These are phyloP conservation scores for Noctua janthina DNA, from an alignment of 2,888 invertebrate genomes.

Conservation along the genomic window DNA sequence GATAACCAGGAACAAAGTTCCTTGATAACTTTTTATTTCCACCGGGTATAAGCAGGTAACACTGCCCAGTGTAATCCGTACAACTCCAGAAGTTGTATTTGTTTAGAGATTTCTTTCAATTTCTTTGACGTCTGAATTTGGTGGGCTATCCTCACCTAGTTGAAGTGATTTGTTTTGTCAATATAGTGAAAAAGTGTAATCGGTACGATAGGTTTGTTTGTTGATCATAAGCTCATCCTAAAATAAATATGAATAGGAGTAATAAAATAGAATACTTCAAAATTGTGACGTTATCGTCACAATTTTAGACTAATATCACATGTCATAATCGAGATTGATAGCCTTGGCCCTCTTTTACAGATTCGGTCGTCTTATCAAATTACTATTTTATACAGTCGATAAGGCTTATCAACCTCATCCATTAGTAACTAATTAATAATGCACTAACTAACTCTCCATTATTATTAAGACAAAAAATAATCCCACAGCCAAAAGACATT, in stretches of 20 bases:
- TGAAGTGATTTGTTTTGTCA: slow-evolving; percentile 46
- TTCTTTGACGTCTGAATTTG: slow-evolving; percentile 46
- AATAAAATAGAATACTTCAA: neutral
- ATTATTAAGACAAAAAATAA: slow-evolving; percentile 40
- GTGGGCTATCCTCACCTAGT: slow-evolving; percentile 32
- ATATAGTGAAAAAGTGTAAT: slow-evolving; percentile 39
- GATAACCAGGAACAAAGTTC: slow-evolving; percentile 88
- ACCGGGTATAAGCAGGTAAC: slow-evolving; percentile 80
- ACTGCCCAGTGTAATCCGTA: slow-evolving; percentile 66
- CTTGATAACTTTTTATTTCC: slow-evolving; percentile 89
- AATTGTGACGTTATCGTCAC: neutral
- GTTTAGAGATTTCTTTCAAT: slow-evolving; percentile 58
- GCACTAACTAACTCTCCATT: slow-evolving; percentile 20
- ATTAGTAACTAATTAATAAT: slow-evolving; percentile 36
- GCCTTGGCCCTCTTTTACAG: neutral
- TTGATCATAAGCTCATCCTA: slow-evolving; percentile 17
- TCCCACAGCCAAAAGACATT: slow-evolving; percentile 51
- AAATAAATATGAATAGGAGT: slow-evolving; percentile 32
- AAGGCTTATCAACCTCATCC: slow-evolving; percentile 15
- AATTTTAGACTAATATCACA: no score
- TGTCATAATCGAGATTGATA: slow-evolving; percentile 2
- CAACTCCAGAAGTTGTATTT: slow-evolving; percentile 67
- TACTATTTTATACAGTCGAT: neutral
- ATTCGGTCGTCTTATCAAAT: neutral
- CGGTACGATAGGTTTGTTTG: slow-evolving; percentile 37